Evolutionary conservation across 2,888 invertebrate genomes (phyloP).

Genomic region (Archips xylosteana): DNA sequence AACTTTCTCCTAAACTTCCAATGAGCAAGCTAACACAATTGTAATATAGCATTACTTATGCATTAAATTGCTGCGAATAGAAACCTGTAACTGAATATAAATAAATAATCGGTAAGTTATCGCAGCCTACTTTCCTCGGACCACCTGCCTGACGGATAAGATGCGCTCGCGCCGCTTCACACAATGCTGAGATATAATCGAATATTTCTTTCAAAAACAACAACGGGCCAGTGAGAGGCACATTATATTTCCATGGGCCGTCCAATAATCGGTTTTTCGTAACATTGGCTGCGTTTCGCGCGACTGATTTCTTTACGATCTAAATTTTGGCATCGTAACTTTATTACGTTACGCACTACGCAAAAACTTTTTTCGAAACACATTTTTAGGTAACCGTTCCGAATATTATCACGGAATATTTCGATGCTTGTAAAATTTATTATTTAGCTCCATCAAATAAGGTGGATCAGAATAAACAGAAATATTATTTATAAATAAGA

Average conservation of each 20-base stretch:
- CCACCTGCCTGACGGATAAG: slow-evolving; percentile 54
- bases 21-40: neutral
- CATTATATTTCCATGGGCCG: slow-evolving; percentile 46
- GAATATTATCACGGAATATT: neutral
- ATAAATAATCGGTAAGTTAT: slow-evolving; percentile 24
- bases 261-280: slow-evolving; percentile 51
- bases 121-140: slow-evolving; percentile 41
- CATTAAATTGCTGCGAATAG: slow-evolving; percentile 21
- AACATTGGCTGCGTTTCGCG: slow-evolving; percentile 42
- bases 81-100: slow-evolving; percentile 32
- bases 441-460: neutral
- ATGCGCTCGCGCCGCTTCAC: slow-evolving; percentile 31
- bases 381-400: slow-evolving; percentile 27
- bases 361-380: slow-evolving; percentile 38
- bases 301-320: slow-evolving; percentile 47
- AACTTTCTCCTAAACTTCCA: slow-evolving; percentile 12
- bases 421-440: neutral
- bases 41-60: slow-evolving; percentile 17
- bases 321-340: slow-evolving; percentile 41
- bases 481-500: neutral
- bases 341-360: slow-evolving; percentile 38
- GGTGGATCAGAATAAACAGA: neutral
- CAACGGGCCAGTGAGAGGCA: slow-evolving; percentile 47
- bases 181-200: slow-evolving; percentile 48
- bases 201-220: slow-evolving; percentile 48